Evolutionary conservation across 92 coral and sea anemone species (phyloP), one percentile per base, ranked within the genome.

Genomic region (Porites rus): DNA sequence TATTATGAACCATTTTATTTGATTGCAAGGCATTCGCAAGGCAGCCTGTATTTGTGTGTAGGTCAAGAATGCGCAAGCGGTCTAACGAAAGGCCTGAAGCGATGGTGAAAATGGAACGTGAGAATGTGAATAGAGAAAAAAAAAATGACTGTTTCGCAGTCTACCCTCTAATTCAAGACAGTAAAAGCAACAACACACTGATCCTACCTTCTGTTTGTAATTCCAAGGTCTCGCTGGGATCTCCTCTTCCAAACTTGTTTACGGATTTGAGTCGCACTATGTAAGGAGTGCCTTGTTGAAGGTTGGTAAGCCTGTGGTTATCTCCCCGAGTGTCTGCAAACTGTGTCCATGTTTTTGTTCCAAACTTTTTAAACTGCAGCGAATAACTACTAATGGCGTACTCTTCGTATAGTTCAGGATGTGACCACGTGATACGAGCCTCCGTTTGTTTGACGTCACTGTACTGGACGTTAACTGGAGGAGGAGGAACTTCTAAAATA

Each of bases 341-440:
- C 21, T 88, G 64, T 72, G 66, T 73, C 94, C 97, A 94, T 25
- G 69, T 86, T 0, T 51, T 18, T n/a, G 78, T 60, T 19, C 88
- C 93, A 77, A 94, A 91, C 82, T 84, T 84, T 68, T 87, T 94
- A 74, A 82, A 80, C 76, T 94, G 93, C 14, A 94, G 75, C 1
- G 77, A 86, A 74, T 94, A 94, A 6, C 74, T 59, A n/a, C 75
- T 80, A 11, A 94, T 91, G 10, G 84, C 85, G 88, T 89, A 94
- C 97, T 91, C 80, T 0, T 79, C 75, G 66, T 89, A 86, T 17
- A 94, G 90, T 43, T 90, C 91, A 51, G 97, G 97, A 1, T 93
- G 93, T 4, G 87, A 60, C 97, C 97, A 94, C 43, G 67, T 61
- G 20, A 94, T 81, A 7, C 66, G 51, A 18, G 91, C 94, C 58